phyloP scores from a whole-genome alignment of 2,888 invertebrate genomes.

The Hydrotaea diabolus region DNA sequence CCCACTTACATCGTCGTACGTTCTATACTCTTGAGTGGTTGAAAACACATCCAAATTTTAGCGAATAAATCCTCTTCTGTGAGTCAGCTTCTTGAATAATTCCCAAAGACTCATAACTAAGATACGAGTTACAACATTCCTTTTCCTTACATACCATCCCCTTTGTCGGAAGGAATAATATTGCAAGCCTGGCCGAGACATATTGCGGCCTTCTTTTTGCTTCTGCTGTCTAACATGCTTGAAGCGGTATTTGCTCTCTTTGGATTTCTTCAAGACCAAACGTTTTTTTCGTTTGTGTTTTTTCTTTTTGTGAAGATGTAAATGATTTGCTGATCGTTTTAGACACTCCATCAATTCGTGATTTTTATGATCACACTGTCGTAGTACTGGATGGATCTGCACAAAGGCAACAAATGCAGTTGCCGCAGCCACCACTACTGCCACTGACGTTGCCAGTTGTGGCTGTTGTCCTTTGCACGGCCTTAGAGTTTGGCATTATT shows the following conservation, averaged over 20 bases:
- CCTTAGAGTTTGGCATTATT: conserved; percentile 63
- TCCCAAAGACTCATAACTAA: too few species aligned
- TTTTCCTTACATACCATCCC: not conserved
- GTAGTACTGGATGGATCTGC: conserved; percentile 54
- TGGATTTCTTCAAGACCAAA: conserved; percentile 26
- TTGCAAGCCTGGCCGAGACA: not conserved
- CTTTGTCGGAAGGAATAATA: not conserved
- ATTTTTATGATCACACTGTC: conserved; percentile 79
- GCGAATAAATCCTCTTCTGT: too few species aligned
- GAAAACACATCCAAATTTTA: too few species aligned
- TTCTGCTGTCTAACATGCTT: conserved; percentile 31
- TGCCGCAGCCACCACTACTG: not conserved
- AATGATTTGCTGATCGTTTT: conserved; percentile 79
- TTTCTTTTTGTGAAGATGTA: conserved; percentile 70
- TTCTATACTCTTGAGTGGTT: too few species aligned
- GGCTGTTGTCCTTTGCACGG: conserved; percentile 54
- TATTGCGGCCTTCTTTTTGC: conserved; percentile 28
- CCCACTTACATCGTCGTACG: too few species aligned
- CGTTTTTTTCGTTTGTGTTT: conserved; percentile 16
- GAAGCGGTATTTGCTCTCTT: conserved; percentile 49
- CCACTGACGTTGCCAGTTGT: conserved; percentile 40
- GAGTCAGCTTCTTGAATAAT: too few species aligned
- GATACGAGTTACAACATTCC: not conserved
- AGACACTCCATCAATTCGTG: conserved; percentile 80
- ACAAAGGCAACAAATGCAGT: not conserved